Evolutionary conservation across 2,888 invertebrate genomes (phyloP).

Genomic region (Minunthozetes semirufus): DNA sequence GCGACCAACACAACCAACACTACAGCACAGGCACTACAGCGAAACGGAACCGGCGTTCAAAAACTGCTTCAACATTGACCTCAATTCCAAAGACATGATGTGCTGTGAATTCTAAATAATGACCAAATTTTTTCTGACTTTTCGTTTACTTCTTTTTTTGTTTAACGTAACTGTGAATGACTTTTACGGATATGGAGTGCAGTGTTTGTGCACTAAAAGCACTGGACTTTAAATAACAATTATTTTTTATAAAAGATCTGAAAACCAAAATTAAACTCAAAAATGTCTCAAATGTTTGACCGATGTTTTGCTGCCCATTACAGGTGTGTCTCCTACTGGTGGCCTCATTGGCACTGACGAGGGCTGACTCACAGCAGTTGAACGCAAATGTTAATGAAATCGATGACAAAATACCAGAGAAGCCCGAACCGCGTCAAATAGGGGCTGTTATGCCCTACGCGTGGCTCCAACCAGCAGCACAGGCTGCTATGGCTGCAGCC

Average conservation of each 20-base stretch:
- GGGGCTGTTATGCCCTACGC: conserved; percentile 1
- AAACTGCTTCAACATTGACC: conserved; percentile 28
- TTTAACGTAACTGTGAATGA: background rate
- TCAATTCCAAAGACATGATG: conserved; percentile 11
- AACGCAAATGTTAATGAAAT: conserved; percentile 16
- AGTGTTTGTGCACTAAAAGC: conserved; percentile 2
- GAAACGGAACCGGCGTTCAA: conserved; percentile 31
- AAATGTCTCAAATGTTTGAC: background rate
- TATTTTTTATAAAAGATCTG: background rate
- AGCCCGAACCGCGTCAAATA: conserved; percentile 24
- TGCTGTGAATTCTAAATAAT: conserved; percentile 29
- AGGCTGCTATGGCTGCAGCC: background rate
- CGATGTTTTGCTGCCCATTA: background rate
- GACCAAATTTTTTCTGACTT: conserved; percentile 2
- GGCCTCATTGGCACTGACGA: conserved; percentile 27
- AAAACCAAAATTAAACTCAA: conserved; percentile 1
- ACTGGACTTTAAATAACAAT: background rate
- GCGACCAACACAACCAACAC: conserved; percentile 13
- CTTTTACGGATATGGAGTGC: background rate
- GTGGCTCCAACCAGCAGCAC: conserved; percentile 30
- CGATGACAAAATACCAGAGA: conserved; percentile 19
- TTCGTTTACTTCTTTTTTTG: background rate
- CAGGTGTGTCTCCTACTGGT: conserved; percentile 24
- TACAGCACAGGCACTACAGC: conserved; percentile 10
- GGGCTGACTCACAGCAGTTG: background rate